These are phyloP conservation scores for Meteorus colon DNA, from an alignment of 2,888 invertebrate genomes.

Conservation along the genomic window DNA sequence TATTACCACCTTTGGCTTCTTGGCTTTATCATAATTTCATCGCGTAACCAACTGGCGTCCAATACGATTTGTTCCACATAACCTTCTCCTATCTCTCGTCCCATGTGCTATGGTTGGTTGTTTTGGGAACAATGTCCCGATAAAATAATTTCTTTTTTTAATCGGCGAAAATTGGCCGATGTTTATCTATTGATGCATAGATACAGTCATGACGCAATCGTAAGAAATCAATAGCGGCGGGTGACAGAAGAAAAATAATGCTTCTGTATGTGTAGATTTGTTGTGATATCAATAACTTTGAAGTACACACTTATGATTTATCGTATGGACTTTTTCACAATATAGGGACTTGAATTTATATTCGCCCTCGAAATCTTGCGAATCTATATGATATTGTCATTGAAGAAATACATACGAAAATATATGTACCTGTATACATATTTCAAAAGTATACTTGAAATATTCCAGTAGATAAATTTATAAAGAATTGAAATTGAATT, in stretches of 20 bases:
- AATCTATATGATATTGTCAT: background rate
- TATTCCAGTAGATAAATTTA: too few relatives aligned
- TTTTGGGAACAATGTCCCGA: background rate
- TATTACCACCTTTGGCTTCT: constrained; percentile 36
- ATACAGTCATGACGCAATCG: background rate
- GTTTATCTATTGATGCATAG: background rate
- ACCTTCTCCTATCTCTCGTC: background rate
- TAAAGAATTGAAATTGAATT: too few relatives aligned
- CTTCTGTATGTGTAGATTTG: background rate
- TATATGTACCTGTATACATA: too few relatives aligned
- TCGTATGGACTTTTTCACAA: background rate
- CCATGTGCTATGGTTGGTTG: background rate
- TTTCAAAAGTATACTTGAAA: too few relatives aligned
- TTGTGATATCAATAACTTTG: constrained; percentile 2
- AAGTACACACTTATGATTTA: constrained; percentile 1
- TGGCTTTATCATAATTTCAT: constrained; percentile 41
- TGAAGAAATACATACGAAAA: too few relatives aligned
- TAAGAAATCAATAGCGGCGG: background rate
- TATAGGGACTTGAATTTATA: background rate
- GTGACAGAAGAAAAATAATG: background rate
- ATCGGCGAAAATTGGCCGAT: background rate
- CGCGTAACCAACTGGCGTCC: constrained; percentile 26
- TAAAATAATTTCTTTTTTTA: background rate
- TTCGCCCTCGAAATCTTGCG: background rate
- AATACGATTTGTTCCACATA: constrained; percentile 17